Base-by-base conservation (phyloP, 2,888 invertebrate species). In the Microdon myrmicae region DNA sequence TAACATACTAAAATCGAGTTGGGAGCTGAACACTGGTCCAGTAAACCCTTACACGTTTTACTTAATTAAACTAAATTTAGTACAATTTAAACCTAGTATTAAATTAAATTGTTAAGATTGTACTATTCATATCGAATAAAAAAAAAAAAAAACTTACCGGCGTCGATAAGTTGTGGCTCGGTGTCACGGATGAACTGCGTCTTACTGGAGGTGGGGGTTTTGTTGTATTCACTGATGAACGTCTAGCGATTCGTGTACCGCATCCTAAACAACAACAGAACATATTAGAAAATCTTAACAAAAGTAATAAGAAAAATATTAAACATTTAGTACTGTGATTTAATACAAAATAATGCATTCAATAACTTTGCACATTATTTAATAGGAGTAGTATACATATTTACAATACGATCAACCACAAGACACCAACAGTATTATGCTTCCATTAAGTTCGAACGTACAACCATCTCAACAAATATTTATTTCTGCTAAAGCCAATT, bases 151-250 rank as follows among this genome's bases (percentile, higher is more conserved):
- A n/a, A 73, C 77, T 77, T 74, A 79, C 79, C 73, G 73, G 74
- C 55, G 74, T 71, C 28, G 71, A 69, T 19, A 71, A 58, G 68
- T 74, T 78, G 67, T 72, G 77, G 73, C 76, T 77, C 56, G 80
- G 79, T 53, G 80, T 80, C 49, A 80, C 80, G 49, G 85, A 86
- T 0, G 93, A 91, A 0, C 92, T 92, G 26, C 93, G 83, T 39
- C 94, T 82, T 31, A 92, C 89, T 0, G 93, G 92, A 22, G 93
- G 92, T 61, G 92, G 90, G 23, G 92, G 93, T 77, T 90, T 87
- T 12, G 77, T 76, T 68, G 77, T 77, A 68, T 80, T 80, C 19
- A 80, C 74, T 49, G 80, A 80, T 25, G 81, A 78, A 26, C 81
- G 75, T 48, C 81, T 73, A 37, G 81, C 75, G 45, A 80, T 79